A percentile compares a stretch with the other conserved stretches of the same genome.
These are phyloP conservation scores for Vulpes ferrilata DNA, from an alignment of 2,113 vertebrate genomes.

Conservation along the genomic window DNA sequence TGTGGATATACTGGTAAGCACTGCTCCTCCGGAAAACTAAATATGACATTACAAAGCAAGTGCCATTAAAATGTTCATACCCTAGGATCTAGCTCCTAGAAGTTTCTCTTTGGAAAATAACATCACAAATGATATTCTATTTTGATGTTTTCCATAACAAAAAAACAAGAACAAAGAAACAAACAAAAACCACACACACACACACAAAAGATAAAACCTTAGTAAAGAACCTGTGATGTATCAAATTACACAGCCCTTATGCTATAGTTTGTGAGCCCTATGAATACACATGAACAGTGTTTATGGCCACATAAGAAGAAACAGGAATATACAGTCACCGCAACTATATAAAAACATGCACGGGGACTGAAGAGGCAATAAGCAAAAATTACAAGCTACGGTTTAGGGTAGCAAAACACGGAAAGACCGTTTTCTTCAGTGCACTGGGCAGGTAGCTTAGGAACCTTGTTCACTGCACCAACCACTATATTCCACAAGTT, in stretches of 20 bases:
- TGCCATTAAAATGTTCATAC: slow-evolving; percentile 34
- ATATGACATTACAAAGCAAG: slow-evolving; percentile 34
- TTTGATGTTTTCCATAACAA: not conserved
- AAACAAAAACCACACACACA: not conserved
- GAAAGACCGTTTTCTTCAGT: not conserved
- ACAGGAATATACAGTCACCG: not conserved
- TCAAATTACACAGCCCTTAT: not conserved
- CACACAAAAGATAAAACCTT: not conserved
- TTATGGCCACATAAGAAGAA: not conserved
- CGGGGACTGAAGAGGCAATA: not conserved
- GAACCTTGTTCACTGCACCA: not conserved
- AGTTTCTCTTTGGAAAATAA: slow-evolving; percentile 62
- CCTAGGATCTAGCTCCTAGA: not conserved
- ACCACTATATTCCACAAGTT: not conserved
- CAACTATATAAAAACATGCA: not conserved
- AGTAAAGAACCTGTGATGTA: slow-evolving; percentile 23
- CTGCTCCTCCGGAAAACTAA: slow-evolving; percentile 35
- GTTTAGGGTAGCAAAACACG: not conserved
- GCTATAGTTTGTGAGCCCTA: not conserved
- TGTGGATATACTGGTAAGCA: not conserved
- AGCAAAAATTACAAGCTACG: not conserved
- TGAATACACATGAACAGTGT: slow-evolving; percentile 27
- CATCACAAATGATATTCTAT: slow-evolving; percentile 47
- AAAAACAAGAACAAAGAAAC: not conserved
- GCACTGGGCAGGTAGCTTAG: not conserved